Evolutionary conservation across 1,140 invertebrate genomes (phyloP), one percentile per base, ranked within the genome.

Genomic region (Bombus turneri): DNA sequence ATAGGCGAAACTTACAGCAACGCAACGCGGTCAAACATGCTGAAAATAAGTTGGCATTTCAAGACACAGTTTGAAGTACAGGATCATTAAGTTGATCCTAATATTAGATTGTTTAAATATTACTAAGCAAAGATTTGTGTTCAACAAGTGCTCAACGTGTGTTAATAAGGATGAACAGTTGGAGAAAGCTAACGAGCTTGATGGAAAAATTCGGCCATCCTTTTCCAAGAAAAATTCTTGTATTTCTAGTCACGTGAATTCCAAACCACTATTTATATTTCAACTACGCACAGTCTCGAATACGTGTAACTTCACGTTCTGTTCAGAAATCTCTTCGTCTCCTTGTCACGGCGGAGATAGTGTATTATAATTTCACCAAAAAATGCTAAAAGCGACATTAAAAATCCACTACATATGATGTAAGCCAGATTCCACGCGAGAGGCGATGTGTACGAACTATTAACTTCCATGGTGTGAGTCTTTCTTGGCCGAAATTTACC

Each of bases 1-100:
- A 76, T 39, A 68, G 59, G 31, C 62, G 37, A 76, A n/a, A 53
- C 18, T 47, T 68, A 53, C 47, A 53, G 37, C n/a, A 31, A 25
- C n/a, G 39, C 15, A 85, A 81, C 34, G 68, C 37, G 78, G 71
- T 81, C 83, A 69, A 59, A 85, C 76, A 81, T 31, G 78, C 83
- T 72, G 69, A 85, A 81, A 85, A 85, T 85, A 85, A 80, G 78
- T 81, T 81, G 78, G 77, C 83, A 74, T 85, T 85, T 85, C 78
- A 34, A 68, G 43, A 81, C 43, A 57, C 66, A 74, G 59, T 34
- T 62, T 74, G 25, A 73, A 85, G 18, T 62, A 81, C 59, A 80
- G 53, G 66, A 57, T 74, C 78, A 85, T 85, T 85, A 85, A 81
- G 15, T 81, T 71, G 34, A 6, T 53, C 43, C 78, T 81, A 85